Percentiles rank a stretch among this genome's conserved stretches.
Evolutionary conservation across 2,888 invertebrate species (phyloP).

Genomic region (Andrena haemorrhoa): DNA sequence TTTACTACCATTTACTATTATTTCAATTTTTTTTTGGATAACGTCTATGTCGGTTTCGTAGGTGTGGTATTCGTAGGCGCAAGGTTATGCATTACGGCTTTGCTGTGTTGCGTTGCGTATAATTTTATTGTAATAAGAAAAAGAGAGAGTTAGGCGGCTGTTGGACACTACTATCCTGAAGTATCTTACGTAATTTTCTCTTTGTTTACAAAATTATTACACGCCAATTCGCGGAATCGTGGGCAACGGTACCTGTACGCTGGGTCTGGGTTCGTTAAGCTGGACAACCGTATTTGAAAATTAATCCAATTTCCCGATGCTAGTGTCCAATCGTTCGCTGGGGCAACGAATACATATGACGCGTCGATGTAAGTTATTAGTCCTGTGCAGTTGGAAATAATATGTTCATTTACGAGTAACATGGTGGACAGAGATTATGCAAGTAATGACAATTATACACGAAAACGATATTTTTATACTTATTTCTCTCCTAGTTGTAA

Average conservation of each 20-base stretch:
- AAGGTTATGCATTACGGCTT: conserved; percentile 61
- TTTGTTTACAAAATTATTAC: background rate
- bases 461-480: conserved; percentile 61
- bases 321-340: conserved; percentile 59
- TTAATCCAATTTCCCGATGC: conserved; percentile 45
- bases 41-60: conserved; percentile 44
- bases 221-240: background rate
- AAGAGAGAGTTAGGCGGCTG: conserved; percentile 30
- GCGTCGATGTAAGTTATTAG: conserved; percentile 59
- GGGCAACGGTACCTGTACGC: no score
- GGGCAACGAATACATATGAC: conserved; percentile 56
- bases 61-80: conserved; percentile 52
- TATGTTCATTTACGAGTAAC: conserved; percentile 54
- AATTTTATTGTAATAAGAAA: conserved; percentile 54
- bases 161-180: conserved; percentile 64
- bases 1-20: conserved; percentile 38
- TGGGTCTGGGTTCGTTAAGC: background rate
- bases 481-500: conserved; percentile 61
- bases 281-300: background rate
- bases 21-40: conserved; percentile 5
- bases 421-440: conserved; percentile 65
- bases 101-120: conserved; percentile 59
- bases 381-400: conserved; percentile 64
- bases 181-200: background rate
- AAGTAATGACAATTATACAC: conserved; percentile 29